phyloP scores from a whole-genome alignment of 2,113 vertebrate species.

The Vimba vimba region DNA sequence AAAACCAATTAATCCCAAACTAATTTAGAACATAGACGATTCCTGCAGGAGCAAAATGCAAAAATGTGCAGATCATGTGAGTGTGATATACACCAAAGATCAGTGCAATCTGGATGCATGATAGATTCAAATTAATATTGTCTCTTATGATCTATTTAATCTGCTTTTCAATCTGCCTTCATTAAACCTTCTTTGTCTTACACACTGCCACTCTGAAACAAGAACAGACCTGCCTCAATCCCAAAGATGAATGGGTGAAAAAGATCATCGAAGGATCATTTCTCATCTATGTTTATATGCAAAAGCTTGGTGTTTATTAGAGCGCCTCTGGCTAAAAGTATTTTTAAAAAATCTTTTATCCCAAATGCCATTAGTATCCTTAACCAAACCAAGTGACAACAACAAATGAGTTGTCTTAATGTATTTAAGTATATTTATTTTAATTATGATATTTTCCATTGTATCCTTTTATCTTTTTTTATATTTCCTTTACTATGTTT shows the following conservation, averaged over 20 bases:
- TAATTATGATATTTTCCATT: too few relatives aligned
- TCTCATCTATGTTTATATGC: not conserved
- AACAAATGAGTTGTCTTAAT: too few relatives aligned
- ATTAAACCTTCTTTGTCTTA: not conserved
- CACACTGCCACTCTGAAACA: slow-evolving; percentile 36
- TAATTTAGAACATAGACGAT: not conserved
- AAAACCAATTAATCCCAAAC: not conserved
- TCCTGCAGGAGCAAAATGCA: not conserved
- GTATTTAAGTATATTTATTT: too few relatives aligned
- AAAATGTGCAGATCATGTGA: slow-evolving; percentile 40
- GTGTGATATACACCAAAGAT: not conserved
- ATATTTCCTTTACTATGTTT: too few relatives aligned
- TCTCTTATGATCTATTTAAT: too few relatives aligned
- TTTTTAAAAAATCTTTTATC: too few relatives aligned
- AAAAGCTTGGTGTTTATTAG: not conserved
- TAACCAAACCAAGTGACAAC: not conserved
- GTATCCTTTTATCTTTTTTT: too few relatives aligned
- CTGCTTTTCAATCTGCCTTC: too few relatives aligned
- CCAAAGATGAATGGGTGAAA: slow-evolving; percentile 25
- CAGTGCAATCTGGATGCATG: not conserved
- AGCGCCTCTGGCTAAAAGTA: too few relatives aligned
- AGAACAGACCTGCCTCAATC: slow-evolving; percentile 20
- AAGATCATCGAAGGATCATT: not conserved
- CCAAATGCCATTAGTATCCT: not conserved
- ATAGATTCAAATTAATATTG: not conserved